phyloP scores from a whole-genome alignment of 1,140 invertebrate genomes.

The Temnothorax curvispinosus region DNA sequence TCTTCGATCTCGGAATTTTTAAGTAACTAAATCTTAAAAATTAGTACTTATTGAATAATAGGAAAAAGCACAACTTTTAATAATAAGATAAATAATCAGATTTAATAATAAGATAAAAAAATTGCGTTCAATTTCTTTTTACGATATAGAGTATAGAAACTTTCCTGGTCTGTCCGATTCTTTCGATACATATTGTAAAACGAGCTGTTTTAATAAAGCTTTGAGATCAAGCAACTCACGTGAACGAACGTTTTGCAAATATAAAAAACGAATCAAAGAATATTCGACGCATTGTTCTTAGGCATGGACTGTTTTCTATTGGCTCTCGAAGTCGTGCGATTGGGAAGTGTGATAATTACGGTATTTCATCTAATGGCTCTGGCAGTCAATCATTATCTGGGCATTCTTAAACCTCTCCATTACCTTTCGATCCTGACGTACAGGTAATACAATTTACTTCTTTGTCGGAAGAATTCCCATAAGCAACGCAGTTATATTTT shows the following conservation, averaged over 20 bases:
- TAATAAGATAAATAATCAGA: background rate
- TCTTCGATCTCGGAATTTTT: background rate
- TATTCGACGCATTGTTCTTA: background rate
- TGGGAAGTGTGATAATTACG: constrained; percentile 87
- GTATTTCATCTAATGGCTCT: constrained; percentile 89
- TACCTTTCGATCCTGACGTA: constrained; percentile 87
- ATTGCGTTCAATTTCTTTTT: background rate
- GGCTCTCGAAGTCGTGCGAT: constrained; percentile 85
- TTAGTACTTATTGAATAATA: background rate
- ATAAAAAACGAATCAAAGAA: background rate
- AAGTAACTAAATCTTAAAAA: background rate
- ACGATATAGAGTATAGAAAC: background rate
- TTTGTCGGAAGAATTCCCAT: background rate
- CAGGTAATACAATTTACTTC: constrained; percentile 37
- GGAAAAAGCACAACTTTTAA: background rate
- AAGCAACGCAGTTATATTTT: background rate
- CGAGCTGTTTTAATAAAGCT: background rate
- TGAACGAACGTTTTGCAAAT: background rate
- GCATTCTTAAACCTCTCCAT: constrained; percentile 88
- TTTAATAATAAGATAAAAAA: background rate
- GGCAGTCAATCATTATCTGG: constrained; percentile 90
- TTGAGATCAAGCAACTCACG: no score
- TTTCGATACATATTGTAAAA: background rate
- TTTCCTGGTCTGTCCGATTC: background rate
- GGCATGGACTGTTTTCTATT: constrained; percentile 78